Evolutionary conservation across 1,140 invertebrate genomes (phyloP), one percentile per base, ranked within the genome.

Genomic region (Drosophila pandora): DNA sequence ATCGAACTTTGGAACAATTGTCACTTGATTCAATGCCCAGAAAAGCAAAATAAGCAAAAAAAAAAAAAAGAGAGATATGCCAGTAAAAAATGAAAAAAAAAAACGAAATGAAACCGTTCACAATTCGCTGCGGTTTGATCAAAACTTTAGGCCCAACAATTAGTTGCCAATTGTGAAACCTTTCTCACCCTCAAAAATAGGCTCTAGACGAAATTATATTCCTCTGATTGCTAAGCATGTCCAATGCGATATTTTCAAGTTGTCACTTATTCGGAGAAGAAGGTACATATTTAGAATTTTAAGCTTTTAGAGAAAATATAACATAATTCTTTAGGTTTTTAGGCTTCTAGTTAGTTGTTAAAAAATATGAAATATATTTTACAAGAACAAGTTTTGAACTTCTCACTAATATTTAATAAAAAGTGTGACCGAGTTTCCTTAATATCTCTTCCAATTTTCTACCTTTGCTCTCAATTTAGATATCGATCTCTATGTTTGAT

Each of bases 1-100:
- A 45, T 48, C 39, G 49, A 54, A 53, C 55, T 67, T 64, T 54
- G 64, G 59, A 49, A 81, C 78, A 81, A 81, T 81, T 81, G 78
- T 81, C 78, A 81, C 78, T 81, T 81, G 78, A 81, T 81, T 81
- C 75, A 76, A 65, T 81, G 76, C 63, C 34, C 71, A 22, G 7
- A 5, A 1, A 22, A 17, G 17, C 5, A 12, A 12, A n/a, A n/a
- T n/a, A n/a, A n/a, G n/a, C n/a, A n/a, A n/a, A n/a, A n/a, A n/a
- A n/a, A n/a, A 37, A 37, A 60, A 21, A 64, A 12, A 37, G 28
- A 48, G 32, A 50, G 57, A 50, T 39, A 60, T 41, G 53, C 17
- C 17, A 52, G 25, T 25, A 21, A 34, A 67, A 65, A 41, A 50
- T n/a, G 10, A 39, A 9, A 28, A 9, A 48, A 48, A 7, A 17